These are phyloP conservation scores for Sarcophaga caerulescens DNA, from an alignment of 2,888 invertebrate species.

Conservation along the genomic window DNA sequence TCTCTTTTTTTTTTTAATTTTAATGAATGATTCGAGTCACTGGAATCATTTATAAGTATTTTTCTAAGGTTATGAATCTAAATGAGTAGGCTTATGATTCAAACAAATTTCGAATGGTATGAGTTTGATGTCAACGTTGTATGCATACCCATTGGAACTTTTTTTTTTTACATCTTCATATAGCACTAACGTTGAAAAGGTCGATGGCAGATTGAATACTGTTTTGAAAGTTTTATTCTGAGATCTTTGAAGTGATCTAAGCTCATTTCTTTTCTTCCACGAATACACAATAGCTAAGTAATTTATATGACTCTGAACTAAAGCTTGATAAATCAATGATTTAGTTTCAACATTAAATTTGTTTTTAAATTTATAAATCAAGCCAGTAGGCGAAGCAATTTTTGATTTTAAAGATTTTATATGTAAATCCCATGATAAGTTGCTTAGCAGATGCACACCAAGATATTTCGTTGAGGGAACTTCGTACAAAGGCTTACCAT, in stretches of 20 bases:
- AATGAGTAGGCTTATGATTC: no score
- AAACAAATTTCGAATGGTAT: no score
- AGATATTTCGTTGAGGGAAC: neutral
- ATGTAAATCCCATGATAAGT: neutral
- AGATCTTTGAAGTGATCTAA: slow-evolving; percentile 11
- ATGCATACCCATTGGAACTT: no score
- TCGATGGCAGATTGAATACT: slow-evolving; percentile 11
- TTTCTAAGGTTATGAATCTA: no score
- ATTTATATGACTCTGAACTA: slow-evolving; percentile 4
- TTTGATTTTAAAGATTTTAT: neutral
- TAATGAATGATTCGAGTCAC: no score
- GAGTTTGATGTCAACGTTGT: no score
- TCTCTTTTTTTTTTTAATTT: no score
- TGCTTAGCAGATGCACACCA: neutral
- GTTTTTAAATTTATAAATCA: no score
- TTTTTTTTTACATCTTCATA: slow-evolving; percentile 7
- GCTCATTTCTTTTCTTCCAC: neutral
- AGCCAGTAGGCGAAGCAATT: neutral
- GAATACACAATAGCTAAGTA: slow-evolving; percentile 1
- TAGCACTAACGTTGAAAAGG: neutral
- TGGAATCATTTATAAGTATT: no score
- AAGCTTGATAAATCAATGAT: neutral
- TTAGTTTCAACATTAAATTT: no score
- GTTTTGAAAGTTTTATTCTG: slow-evolving; percentile 23
- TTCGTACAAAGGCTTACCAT: neutral